A percentile compares a stretch with the other conserved stretches of the same genome.
Conservation (phyloP, 2,888 invertebrate genomes). For the Anodontia alba region DNA sequence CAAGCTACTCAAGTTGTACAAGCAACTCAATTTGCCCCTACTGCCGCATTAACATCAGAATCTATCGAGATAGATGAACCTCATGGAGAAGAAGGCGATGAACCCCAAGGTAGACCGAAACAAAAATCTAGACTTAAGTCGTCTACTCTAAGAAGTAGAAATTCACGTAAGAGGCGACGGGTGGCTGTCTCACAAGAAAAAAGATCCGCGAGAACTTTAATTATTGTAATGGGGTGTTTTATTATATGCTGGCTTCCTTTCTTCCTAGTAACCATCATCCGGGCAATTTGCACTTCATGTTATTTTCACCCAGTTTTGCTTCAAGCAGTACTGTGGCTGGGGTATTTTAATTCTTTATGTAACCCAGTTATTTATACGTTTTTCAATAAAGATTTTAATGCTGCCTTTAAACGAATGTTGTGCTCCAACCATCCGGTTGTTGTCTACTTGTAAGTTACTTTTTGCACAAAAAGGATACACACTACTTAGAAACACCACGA, state of each 20-base stretch:
- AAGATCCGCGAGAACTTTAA: conserved; percentile 94
- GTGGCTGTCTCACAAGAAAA: conserved; percentile 79
- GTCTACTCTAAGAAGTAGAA: conserved; percentile 43
- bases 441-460: conserved; percentile 18
- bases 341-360: conserved; percentile 98
- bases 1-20: conserved; percentile 8
- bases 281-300: conserved; percentile 92
- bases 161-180: conserved; percentile 57
- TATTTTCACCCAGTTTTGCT: conserved; percentile 93
- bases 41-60: not conserved
- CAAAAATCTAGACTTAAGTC: conserved; percentile 36
- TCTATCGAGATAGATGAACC: conserved; percentile 20
- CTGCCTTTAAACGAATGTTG: conserved; percentile 91
- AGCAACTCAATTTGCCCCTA: not conserved
- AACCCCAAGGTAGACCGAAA: conserved; percentile 17
- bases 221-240: conserved; percentile 98
- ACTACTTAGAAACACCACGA: too few species aligned
- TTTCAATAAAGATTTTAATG: conserved; percentile 98
- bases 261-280: conserved; percentile 95
- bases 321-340: conserved; percentile 97
- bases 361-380: conserved; percentile 97
- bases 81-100: conserved; percentile 35
- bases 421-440: conserved; percentile 25
- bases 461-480: too few species aligned
- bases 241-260: conserved; percentile 97